Percentiles rank a stretch among this genome's conserved stretches.
phyloP scores from a whole-genome alignment of 1,140 invertebrate genomes.

The Bombus terrestris region DNA sequence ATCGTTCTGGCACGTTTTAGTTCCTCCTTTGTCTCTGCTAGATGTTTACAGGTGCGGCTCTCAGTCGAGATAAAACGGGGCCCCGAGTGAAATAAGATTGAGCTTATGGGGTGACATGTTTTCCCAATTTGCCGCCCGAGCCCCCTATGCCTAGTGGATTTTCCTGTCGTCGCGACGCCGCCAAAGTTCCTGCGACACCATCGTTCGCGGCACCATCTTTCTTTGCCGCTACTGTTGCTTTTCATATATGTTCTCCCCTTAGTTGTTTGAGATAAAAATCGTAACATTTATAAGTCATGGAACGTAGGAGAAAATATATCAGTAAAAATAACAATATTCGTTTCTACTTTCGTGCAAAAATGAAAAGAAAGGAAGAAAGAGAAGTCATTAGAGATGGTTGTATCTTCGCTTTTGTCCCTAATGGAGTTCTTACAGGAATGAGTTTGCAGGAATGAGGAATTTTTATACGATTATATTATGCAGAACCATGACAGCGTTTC shows the following conservation, averaged over 20 bases:
- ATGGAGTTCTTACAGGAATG: not conserved
- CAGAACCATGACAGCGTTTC: no score
- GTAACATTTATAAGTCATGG: not conserved
- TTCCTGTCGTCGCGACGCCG: slow-evolving; percentile 17
- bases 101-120: slow-evolving; percentile 64
- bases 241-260: not conserved
- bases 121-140: slow-evolving; percentile 27
- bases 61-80: slow-evolving; percentile 46
- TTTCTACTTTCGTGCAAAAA: no score
- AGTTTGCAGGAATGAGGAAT: not conserved
- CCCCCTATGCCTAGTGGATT: slow-evolving; percentile 30
- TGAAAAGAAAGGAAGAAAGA: no score
- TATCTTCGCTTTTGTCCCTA: no score
- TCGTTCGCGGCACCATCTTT: not conserved
- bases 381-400: no score
- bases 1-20: slow-evolving; percentile 64
- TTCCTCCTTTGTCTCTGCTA: slow-evolving; percentile 64
- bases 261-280: not conserved
- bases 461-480: not conserved
- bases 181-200: not conserved
- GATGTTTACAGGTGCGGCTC: slow-evolving; percentile 58
- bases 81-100: slow-evolving; percentile 55
- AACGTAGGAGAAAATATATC: no score
- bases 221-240: not conserved
- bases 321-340: no score